Percentiles rank a stretch among this genome's conserved stretches.
phyloP scores from a whole-genome alignment of 1,140 invertebrate genomes.

The Whitmania pigra region DNA sequence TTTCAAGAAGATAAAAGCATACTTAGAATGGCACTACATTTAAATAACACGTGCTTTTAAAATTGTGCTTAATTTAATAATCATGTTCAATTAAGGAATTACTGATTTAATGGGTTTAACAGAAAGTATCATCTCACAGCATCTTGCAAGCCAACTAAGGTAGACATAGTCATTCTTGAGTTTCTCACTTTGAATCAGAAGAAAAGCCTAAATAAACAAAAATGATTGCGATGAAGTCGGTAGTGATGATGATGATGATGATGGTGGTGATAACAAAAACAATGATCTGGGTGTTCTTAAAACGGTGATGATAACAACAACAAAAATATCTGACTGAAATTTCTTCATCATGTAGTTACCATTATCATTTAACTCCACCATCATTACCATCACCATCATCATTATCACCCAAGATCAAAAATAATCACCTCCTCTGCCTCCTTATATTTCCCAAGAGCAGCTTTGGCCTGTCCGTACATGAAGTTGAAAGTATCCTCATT shows the following conservation, averaged over 20 bases:
- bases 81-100: too few species aligned
- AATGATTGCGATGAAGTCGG: not conserved
- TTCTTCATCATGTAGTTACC: not conserved
- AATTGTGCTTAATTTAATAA: too few species aligned
- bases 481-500: conserved; percentile 95
- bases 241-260: not conserved
- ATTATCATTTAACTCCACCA: not conserved
- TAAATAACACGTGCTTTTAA: too few species aligned
- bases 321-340: not conserved
- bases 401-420: not conserved
- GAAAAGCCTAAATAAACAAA: conserved; percentile 48
- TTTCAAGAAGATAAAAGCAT: too few species aligned
- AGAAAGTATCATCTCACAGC: conserved; percentile 45
- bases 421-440: conserved; percentile 70
- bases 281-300: too few species aligned
- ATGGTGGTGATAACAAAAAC: not conserved
- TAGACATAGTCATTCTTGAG: conserved; percentile 72
- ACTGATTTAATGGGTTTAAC: too few species aligned
- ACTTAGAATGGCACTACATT: too few species aligned
- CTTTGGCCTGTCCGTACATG: conserved; percentile 89
- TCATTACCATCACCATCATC: not conserved
- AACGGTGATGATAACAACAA: too few species aligned
- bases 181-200: conserved; percentile 70
- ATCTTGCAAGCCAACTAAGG: conserved; percentile 73
- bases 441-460: conserved; percentile 76